phyloP scores from a whole-genome alignment of 2,113 vertebrate species.

The Oreochromis aureus region DNA sequence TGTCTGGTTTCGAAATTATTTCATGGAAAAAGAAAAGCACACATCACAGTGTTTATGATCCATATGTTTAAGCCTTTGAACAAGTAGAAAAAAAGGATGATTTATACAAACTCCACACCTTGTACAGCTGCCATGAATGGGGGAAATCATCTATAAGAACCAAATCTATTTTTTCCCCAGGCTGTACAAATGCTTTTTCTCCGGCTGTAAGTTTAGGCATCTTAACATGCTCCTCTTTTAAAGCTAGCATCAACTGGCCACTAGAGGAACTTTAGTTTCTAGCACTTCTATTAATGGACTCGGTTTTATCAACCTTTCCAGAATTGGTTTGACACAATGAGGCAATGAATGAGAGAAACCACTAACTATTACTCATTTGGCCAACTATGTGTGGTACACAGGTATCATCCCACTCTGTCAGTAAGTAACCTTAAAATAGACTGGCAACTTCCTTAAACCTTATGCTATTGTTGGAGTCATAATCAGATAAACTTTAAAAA shows the following conservation, averaged over 20 bases:
- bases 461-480: neutral
- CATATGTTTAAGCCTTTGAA: neutral
- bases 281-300: fast-evolving
- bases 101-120: neutral
- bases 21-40: neutral
- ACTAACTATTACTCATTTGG: neutral
- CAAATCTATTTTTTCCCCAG: neutral
- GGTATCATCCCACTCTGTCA: neutral
- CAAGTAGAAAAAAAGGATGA: neutral
- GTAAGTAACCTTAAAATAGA: neutral
- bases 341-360: neutral
- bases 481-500: neutral
- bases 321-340: neutral
- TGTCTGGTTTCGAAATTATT: neutral
- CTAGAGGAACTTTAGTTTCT: neutral
- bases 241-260: neutral
- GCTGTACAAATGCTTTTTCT: neutral
- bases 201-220: neutral
- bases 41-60: neutral
- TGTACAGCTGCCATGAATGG: neutral
- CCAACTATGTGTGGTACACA: neutral
- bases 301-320: neutral
- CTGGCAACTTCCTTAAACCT: neutral
- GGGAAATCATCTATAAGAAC: neutral
- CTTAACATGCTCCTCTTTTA: neutral